A percentile compares a stretch with the other conserved stretches of the same genome.
These are phyloP conservation scores for Knipowitschia caucasica DNA, from an alignment of 2,797 vertebrate species.

Conservation along the genomic window DNA sequence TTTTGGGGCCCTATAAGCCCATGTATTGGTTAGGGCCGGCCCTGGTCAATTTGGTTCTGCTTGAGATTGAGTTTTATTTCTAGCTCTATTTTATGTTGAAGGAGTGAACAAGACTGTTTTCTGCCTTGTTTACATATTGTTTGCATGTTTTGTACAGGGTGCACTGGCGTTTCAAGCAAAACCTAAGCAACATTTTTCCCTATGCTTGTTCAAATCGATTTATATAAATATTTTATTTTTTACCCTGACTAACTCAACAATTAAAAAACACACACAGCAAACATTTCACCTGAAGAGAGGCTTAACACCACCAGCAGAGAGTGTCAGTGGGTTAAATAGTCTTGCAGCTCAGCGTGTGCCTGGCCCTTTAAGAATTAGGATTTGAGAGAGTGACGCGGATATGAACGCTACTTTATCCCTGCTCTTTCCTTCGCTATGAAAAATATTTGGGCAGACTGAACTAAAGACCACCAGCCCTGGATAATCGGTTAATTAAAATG, in stretches of 20 bases:
- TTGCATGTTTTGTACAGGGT: background rate
- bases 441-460: constrained; percentile 60
- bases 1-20: no score
- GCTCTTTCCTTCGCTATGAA: constrained; percentile 69
- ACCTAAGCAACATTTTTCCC: no score
- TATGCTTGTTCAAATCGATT: background rate
- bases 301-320: no score
- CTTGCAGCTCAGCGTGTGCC: constrained; percentile 3
- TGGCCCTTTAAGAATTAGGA: constrained; percentile 81
- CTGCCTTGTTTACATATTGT: constrained; percentile 3
- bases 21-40: no score
- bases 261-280: no score
- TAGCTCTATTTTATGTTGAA: background rate
- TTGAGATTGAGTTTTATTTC: background rate
- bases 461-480: constrained; percentile 11
- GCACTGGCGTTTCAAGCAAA: background rate
- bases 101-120: background rate
- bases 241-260: no score
- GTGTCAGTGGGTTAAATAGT: background rate
- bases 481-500: constrained; percentile 26
- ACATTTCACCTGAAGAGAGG: background rate
- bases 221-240: background rate
- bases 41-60: no score
- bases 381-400: constrained; percentile 83
- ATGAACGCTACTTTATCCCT: constrained; percentile 76